These are phyloP conservation scores for Pseudopodoces humilis DNA, from an alignment of 2,113 vertebrate species.

Conservation along the genomic window DNA sequence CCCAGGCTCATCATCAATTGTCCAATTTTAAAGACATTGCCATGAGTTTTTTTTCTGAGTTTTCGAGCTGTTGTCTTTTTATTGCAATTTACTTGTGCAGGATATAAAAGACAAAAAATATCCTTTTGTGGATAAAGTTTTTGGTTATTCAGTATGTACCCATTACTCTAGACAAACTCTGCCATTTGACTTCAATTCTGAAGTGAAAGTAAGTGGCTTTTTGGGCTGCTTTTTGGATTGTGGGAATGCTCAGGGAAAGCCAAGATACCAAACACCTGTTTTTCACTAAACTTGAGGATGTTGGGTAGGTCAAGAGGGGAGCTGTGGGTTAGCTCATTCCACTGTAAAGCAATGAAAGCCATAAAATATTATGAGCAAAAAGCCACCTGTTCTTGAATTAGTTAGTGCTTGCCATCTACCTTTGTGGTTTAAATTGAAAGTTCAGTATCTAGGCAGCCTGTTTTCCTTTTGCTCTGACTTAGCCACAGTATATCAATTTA, in stretches of 20 bases:
- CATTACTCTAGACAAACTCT: not conserved
- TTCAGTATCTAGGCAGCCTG: constrained; percentile 17
- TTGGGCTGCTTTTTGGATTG: not conserved
- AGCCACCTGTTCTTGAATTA: constrained; percentile 67
- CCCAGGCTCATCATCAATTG: not conserved
- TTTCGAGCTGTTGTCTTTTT: not conserved
- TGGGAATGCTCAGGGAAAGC: not conserved
- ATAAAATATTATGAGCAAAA: constrained; percentile 72
- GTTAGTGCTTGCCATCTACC: constrained; percentile 34
- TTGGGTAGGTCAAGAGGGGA: constrained; percentile 63
- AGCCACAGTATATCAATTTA: not conserved
- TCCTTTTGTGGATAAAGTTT: not conserved
- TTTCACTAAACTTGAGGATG: constrained; percentile 64
- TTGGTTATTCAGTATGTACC: not conserved
- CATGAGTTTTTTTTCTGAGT: not conserved
- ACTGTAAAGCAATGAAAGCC: constrained; percentile 65
- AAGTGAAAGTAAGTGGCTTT: not conserved
- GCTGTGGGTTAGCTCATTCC: constrained; percentile 60
- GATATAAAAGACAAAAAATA: not conserved
- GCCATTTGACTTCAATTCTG: not conserved
- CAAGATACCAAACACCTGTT: constrained; percentile 63
- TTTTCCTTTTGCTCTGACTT: constrained; percentile 5
- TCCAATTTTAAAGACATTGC: not conserved
- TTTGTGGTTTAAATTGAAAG: constrained; percentile 44
- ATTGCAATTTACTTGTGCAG: not conserved